Evolutionary conservation across 2,888 invertebrate genomes (phyloP).

Genomic region (Julus scanicus): DNA sequence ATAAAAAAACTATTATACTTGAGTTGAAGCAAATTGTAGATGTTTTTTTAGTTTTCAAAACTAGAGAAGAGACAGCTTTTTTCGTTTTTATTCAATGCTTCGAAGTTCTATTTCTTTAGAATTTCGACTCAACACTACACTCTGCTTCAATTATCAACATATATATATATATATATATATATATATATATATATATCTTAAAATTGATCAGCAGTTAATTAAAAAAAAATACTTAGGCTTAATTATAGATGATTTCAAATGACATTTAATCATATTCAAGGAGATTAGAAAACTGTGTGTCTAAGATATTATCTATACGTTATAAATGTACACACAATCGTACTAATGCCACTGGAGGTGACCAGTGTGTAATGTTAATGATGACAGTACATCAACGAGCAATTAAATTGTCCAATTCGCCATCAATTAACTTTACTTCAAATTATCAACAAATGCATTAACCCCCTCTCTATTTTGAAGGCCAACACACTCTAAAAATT

Average conservation of each 20-base stretch:
- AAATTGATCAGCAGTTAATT: neutral
- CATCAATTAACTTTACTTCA: conserved; percentile 15
- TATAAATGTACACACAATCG: neutral
- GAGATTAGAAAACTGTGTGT: neutral
- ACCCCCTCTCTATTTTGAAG: neutral
- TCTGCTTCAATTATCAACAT: no score
- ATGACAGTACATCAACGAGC: neutral
- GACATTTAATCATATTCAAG: neutral
- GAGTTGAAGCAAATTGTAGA: no score
- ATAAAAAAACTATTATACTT: no score
- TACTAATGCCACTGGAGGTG: neutral
- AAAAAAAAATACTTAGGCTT: neutral
- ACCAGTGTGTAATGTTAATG: conserved; percentile 2
- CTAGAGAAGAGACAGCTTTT: no score
- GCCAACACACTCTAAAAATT: neutral
- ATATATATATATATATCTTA: no score
- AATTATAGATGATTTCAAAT: conserved; percentile 5
- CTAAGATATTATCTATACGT: neutral
- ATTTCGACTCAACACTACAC: no score
- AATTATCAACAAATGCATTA: conserved; percentile 28
- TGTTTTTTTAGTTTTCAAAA: no score
- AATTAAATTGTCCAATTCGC: conserved; percentile 19
- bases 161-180: no score
- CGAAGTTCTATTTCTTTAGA: no score
- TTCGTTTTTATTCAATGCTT: no score